Base-by-base conservation (phyloP, 2,888 invertebrate species). In the Apomyelois bistriatella region DNA sequence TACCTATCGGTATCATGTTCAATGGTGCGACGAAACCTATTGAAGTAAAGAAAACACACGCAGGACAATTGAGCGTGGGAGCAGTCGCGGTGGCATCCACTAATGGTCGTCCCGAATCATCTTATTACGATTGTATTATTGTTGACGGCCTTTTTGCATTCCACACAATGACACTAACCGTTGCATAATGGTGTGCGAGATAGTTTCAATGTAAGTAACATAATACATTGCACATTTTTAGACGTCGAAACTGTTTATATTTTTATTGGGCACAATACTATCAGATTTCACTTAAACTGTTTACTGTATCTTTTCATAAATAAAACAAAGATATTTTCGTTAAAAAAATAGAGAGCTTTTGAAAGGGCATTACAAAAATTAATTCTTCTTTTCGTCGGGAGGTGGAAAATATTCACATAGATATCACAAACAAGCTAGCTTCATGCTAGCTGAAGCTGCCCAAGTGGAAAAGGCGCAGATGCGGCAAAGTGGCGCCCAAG, bases 51-150 rank as follows among this genome's bases (percentile, higher is more conserved):
- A 53, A 46, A 40, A 30, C 53, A 50, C 53, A 48, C 52, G 41
- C 62, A 68, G 70, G 67, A 80, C 77, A 78, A 76, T 72, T 62
- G 74, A 76, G 66, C 85, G 85, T 87, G 87, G 85, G 88, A 87
- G 79, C 81, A 40, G 59, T 60, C 76, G 71, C 75, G 82, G 84
- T 83, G 82, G 83, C 70, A 78, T 74, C 66, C 68, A 69, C 79
- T 85, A 89, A 87, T 88, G 74, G 84, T 71, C 66, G 71, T 70
- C 69, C 72, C 66, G 76, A 82, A 82, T 83, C 76, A 75, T 75
- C 78, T 80, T 82, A 87, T 85, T 85, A 81, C 82, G 74, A 78
- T 85, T 80, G 80, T 85, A 84, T 83, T 72, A 79, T 83, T 86
- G 82, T 83, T 70, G 71, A 63, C 60, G 70, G 63, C 59, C 65